Percentiles rank a stretch among this genome's conserved stretches.
These are phyloP conservation scores for Tetrax tetrax DNA, from an alignment of 2,113 vertebrate genomes.

Conservation along the genomic window DNA sequence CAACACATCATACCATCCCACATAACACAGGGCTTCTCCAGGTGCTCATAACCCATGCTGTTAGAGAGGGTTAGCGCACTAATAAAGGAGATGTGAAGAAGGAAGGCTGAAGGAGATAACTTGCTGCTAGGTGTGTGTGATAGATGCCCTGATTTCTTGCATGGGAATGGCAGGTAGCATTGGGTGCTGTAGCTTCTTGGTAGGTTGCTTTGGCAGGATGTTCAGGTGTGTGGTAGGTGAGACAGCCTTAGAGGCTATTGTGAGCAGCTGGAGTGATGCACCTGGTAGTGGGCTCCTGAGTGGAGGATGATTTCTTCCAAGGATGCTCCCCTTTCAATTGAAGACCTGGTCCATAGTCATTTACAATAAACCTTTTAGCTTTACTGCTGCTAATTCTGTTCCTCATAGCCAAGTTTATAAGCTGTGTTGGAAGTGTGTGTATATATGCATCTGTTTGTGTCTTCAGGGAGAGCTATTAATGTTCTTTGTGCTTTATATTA, in stretches of 20 bases:
- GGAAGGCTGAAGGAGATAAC: not conserved
- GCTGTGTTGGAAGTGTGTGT: not conserved
- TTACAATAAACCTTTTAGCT: not conserved
- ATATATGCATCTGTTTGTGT: not conserved
- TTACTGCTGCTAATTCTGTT: not conserved
- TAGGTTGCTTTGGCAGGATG: not conserved
- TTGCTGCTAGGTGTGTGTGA: not conserved
- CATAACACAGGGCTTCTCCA: not conserved
- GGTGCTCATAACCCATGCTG: not conserved
- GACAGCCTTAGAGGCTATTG: not conserved
- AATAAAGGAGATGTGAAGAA: not conserved
- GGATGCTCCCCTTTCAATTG: not conserved
- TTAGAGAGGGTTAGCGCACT: not conserved
- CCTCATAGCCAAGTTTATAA: not conserved
- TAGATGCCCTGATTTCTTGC: not conserved
- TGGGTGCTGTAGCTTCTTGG: not conserved
- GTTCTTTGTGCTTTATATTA: not conserved
- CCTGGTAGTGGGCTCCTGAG: not conserved
- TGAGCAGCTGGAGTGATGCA: not conserved
- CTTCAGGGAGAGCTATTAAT: not conserved
- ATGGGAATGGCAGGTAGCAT: not conserved
- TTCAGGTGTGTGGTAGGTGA: not conserved
- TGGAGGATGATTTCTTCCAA: not conserved
- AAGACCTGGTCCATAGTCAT: not conserved
- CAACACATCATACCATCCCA: not conserved